phyloP scores from a whole-genome alignment of 2,113 vertebrate genomes.

The Xyliphius kryptos region DNA sequence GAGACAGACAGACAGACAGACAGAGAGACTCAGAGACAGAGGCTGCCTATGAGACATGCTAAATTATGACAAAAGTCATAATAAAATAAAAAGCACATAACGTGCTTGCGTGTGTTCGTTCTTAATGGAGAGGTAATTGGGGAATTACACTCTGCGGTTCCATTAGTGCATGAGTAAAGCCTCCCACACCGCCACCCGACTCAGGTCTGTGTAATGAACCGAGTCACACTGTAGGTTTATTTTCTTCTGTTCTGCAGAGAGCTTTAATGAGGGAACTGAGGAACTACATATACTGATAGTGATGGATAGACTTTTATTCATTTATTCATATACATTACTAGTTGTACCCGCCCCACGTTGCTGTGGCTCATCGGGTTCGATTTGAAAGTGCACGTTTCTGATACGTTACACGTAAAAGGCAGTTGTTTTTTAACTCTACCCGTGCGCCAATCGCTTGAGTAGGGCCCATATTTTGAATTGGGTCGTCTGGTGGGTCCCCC shows the following conservation, averaged over 20 bases:
- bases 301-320: too few species aligned
- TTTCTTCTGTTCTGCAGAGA: neutral
- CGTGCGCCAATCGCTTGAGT: too few species aligned
- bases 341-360: too few species aligned
- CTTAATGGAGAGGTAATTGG: neutral
- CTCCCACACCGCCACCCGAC: neutral
- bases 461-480: too few species aligned
- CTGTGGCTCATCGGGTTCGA: too few species aligned
- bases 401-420: too few species aligned
- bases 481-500: too few species aligned
- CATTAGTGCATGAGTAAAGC: neutral
- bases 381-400: too few species aligned
- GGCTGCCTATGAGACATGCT: neutral
- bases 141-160: neutral
- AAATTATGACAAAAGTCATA: neutral
- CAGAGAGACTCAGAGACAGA: neutral
- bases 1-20: neutral
- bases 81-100: neutral
- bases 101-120: neutral
- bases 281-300: neutral
- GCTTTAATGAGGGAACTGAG: neutral
- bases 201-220: too few species aligned
- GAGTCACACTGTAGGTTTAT: neutral
- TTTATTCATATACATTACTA: too few species aligned
- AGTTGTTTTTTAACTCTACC: too few species aligned